Base-by-base conservation (phyloP, 2,888 invertebrate species). In the Bellardia bayeri region DNA sequence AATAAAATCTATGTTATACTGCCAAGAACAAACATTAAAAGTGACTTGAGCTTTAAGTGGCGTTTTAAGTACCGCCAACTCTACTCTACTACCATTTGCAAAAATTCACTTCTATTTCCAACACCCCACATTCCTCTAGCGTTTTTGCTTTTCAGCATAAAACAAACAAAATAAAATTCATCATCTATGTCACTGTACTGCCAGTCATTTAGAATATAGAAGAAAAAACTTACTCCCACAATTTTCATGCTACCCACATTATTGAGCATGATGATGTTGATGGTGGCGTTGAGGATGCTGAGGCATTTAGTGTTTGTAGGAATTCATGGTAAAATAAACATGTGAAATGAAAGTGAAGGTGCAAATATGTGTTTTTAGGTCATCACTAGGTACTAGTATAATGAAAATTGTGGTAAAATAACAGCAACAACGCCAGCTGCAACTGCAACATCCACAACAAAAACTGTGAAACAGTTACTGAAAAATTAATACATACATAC, bases 281-380 rank as follows among this genome's bases (percentile, higher is more conserved):
- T 8, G 49, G 16, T 13, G 64, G 61, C 30, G 69, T 37, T 16
- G 58, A 68, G n/a, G 49, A 49, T 3, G 42, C 30, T 56, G 23
- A 56, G 82, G 37, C 85, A 58, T 16, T 58, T 40, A 30, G 49
- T 72, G 72, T 85, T 85, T 80, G 51, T 76, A 81, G 87, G 76
- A 82, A 79, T 82, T 79, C 75, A 82, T 82, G 78, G 42, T 49
- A 82, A 87, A 74, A 85, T 69, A 82, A 85, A 85, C 76, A 87
- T 82, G 64, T 54, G 82, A 86, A 91, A 90, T 90, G 91, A 92
- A 91, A 92, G 92, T 92, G 90, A 91, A 90, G 91, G 74, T 89
- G 82, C 89, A 89, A 92, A 90, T 91, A 91, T 92, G 92, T 92
- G 92, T 92, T 92, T 92, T 92, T 92, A 90, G 92, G 92, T 92